These are phyloP conservation scores for Sitta carolinensis DNA, from an alignment of 2,797 vertebrate species.

Conservation along the genomic window DNA sequence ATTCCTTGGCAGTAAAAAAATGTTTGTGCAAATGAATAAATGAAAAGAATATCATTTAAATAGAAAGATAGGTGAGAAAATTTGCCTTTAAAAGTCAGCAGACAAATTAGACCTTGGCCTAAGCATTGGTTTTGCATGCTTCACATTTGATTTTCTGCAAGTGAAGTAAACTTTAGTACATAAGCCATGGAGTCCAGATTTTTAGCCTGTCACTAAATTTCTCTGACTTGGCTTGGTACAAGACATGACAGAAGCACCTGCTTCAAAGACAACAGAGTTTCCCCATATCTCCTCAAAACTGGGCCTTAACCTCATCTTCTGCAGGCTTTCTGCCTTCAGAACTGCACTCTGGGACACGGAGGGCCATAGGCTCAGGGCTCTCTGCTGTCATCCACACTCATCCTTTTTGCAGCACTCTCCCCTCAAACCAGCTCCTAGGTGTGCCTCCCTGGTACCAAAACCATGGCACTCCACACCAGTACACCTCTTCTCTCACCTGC, in stretches of 20 bases:
- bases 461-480: background rate
- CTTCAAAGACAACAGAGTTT: background rate
- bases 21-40: background rate
- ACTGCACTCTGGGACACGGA: background rate
- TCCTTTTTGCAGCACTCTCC: background rate
- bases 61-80: background rate
- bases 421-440: background rate
- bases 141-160: background rate
- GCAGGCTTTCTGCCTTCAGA: background rate
- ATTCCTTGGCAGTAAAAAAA: background rate
- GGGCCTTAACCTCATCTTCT: background rate
- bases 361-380: background rate
- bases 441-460: background rate
- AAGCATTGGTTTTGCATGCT: background rate
- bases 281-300: background rate
- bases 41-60: background rate
- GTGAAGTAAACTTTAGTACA: background rate
- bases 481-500: background rate
- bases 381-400: background rate
- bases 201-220: background rate
- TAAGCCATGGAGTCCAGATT: background rate
- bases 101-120: background rate
- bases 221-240: background rate
- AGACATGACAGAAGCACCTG: background rate
- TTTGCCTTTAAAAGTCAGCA: background rate